These are phyloP conservation scores for Catharus bicknelli DNA, from an alignment of 2,113 vertebrate species.

Conservation along the genomic window DNA sequence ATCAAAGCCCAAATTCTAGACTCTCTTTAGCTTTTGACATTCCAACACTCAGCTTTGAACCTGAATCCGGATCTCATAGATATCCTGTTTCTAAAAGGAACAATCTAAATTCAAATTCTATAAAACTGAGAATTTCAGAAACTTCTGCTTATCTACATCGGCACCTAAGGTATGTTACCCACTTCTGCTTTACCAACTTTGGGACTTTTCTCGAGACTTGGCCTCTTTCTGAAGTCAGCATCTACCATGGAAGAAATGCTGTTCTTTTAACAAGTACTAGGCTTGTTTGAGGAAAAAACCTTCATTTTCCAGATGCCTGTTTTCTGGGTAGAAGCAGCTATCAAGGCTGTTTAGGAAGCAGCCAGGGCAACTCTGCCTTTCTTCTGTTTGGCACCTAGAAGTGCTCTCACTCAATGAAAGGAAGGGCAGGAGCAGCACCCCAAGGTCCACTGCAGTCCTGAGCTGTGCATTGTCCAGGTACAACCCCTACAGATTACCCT, in stretches of 20 bases:
- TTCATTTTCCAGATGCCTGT: neutral
- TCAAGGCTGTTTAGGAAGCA: neutral
- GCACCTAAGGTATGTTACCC: neutral
- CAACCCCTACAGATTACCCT: fast-evolving
- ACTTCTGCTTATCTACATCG: neutral
- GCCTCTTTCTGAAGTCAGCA: neutral
- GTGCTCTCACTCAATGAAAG: neutral
- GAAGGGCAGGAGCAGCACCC: neutral
- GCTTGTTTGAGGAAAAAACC: neutral
- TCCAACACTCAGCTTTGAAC: neutral
- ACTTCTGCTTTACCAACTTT: neutral
- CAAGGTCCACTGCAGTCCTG: neutral
- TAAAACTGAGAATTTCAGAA: neutral
- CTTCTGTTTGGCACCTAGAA: neutral
- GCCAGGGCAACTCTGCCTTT: neutral
- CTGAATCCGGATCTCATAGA: neutral
- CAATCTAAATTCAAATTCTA: neutral
- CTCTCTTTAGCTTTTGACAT: neutral
- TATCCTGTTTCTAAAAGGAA: neutral
- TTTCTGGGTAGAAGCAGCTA: neutral
- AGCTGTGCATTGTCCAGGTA: neutral
- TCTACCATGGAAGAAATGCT: neutral
- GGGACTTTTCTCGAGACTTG: neutral
- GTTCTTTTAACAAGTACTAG: neutral
- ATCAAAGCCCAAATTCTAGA: neutral